Conservation (phyloP, 2,113 vertebrate genomes). For the Rynchops niger region DNA sequence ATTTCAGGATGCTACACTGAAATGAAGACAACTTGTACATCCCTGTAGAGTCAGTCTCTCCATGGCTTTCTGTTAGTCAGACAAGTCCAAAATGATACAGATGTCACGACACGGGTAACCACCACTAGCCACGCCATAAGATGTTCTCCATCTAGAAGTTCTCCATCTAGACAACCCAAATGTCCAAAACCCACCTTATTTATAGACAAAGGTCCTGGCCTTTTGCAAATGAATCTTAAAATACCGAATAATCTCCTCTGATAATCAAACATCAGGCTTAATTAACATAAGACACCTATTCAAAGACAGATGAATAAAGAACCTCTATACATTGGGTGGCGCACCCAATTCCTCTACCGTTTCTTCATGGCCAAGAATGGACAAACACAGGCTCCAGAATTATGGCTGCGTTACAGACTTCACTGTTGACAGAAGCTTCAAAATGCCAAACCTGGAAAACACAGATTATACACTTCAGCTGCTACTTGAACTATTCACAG, state of each 20-base stretch:
- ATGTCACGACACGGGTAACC: neutral
- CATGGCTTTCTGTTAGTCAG: neutral
- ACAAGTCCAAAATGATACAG: neutral
- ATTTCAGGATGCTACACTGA: neutral
- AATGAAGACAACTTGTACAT: neutral
- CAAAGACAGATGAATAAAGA: neutral
- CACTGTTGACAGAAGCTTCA: neutral
- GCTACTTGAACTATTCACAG: neutral
- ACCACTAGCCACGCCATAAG: neutral
- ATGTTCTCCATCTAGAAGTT: neutral
- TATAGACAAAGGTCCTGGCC: neutral
- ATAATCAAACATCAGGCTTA: neutral
- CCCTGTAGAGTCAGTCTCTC: neutral
- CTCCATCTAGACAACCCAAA: neutral
- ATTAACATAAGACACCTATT: neutral
- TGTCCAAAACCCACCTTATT: rapidly evolving
- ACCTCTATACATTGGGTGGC: neutral
- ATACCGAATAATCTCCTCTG: neutral
- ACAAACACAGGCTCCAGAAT: neutral
- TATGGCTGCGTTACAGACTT: neutral
- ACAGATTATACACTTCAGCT: neutral
- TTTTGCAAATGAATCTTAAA: neutral
- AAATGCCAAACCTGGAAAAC: neutral
- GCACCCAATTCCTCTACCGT: neutral
- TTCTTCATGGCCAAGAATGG: neutral